phyloP scores from a whole-genome alignment of 2,888 invertebrate genomes.

The Drosophila neotestacea region DNA sequence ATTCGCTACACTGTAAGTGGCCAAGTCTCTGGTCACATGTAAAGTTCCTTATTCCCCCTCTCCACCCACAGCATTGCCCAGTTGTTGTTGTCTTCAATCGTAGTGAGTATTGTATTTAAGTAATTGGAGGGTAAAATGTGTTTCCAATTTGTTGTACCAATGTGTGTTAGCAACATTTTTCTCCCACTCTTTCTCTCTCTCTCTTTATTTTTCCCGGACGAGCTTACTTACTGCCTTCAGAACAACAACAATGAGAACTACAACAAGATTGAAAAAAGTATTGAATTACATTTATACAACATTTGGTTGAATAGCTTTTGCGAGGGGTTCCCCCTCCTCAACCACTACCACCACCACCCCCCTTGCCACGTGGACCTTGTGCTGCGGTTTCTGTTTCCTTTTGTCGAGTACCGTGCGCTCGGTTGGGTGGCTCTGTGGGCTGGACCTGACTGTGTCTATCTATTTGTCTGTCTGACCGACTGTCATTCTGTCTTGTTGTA shows the following conservation, averaged over 20 bases:
- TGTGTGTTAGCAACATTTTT: constrained; percentile 48
- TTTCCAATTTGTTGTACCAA: constrained; percentile 72
- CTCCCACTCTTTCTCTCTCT: neutral
- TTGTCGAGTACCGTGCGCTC: constrained; percentile 47
- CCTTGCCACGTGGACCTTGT: constrained; percentile 26
- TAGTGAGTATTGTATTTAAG: constrained; percentile 68
- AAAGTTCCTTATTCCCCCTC: neutral
- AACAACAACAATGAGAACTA: constrained; percentile 21
- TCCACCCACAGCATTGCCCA: neutral
- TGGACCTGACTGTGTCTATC: constrained; percentile 43
- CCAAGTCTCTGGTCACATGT: constrained; percentile 6
- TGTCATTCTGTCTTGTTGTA: constrained; percentile 27
- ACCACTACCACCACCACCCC: neutral
- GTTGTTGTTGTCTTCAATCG: constrained; percentile 29
- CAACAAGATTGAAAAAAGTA: constrained; percentile 75
- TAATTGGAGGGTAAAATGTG: constrained; percentile 81
- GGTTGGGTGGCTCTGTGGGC: constrained; percentile 44
- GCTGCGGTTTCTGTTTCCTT: constrained; percentile 75
- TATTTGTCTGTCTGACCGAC: constrained; percentile 27
- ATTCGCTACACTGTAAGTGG: constrained; percentile 30
- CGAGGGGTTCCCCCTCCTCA: constrained; percentile 7
- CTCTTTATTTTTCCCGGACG: constrained; percentile 7
- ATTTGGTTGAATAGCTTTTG: constrained; percentile 75
- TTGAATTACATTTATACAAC: constrained; percentile 80
- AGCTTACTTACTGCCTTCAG: constrained; percentile 24